Evolutionary conservation across 2,888 invertebrate genomes (phyloP).

Genomic region (Oxycera nigricornis): DNA sequence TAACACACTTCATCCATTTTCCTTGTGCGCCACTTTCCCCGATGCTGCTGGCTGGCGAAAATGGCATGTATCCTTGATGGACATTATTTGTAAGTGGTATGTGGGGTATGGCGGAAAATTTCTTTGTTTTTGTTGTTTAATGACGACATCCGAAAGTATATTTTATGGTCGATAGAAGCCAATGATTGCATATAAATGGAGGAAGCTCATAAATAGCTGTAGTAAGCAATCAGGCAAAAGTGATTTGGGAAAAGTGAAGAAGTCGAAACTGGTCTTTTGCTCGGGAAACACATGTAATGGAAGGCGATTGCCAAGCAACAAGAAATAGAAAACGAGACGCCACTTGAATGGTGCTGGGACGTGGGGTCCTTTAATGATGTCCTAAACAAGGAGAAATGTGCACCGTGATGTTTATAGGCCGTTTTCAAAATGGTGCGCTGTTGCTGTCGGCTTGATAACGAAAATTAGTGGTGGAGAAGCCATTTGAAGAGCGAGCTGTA

Average conservation of each 20-base stretch:
- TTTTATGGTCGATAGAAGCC: slow-evolving; percentile 38
- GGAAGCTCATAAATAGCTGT: slow-evolving; percentile 21
- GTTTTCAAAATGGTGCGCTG: too few species aligned
- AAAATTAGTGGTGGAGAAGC: neutral
- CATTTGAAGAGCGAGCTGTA: too few species aligned
- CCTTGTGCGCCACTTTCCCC: slow-evolving; percentile 1
- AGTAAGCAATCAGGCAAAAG: slow-evolving; percentile 23
- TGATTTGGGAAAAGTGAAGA: slow-evolving; percentile 24
- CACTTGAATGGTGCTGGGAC: neutral
- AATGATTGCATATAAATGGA: slow-evolving; percentile 38
- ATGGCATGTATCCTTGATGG: neutral
- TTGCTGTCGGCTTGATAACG: neutral
- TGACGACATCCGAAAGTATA: slow-evolving; percentile 35
- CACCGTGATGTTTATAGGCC: too few species aligned
- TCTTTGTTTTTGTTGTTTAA: slow-evolving; percentile 27
- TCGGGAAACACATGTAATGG: neutral
- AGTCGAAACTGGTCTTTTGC: neutral
- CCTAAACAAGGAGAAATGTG: neutral
- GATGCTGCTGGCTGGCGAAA: neutral
- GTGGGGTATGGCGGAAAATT: neutral
- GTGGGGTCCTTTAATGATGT: neutral
- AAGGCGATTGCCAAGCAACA: neutral
- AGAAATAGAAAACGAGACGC: neutral
- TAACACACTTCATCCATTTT: slow-evolving; percentile 15
- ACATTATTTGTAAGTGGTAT: slow-evolving; percentile 4